A percentile compares a stretch with the other conserved stretches of the same genome.
Conservation (phyloP, 2,113 vertebrate species). For the Lontra canadensis region DNA sequence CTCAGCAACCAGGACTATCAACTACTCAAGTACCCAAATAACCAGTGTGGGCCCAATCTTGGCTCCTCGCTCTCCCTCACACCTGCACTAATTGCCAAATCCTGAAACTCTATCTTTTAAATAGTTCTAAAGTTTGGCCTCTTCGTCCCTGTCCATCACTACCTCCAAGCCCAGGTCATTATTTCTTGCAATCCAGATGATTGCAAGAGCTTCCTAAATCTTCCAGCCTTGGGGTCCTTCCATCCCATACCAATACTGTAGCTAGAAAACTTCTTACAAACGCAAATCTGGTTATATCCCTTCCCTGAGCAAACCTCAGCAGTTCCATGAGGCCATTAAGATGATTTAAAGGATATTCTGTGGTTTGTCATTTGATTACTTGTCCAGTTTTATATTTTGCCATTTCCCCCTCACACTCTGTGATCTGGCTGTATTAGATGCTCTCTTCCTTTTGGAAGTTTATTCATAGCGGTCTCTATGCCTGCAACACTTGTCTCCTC, state of each 20-base stretch:
- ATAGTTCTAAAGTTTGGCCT: background rate
- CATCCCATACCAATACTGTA: no score
- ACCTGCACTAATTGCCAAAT: background rate
- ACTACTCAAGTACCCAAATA: background rate
- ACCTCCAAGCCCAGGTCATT: background rate
- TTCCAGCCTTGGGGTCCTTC: background rate
- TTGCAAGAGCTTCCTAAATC: background rate
- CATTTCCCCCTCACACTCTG: accelerated
- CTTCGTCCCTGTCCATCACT: background rate
- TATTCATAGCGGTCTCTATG: background rate
- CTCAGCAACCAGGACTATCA: background rate
- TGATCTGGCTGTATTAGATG: background rate
- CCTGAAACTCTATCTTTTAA: background rate
- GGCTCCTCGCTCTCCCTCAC: background rate
- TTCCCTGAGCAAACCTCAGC: background rate
- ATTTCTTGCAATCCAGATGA: background rate
- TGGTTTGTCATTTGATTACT: background rate
- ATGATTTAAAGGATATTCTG: background rate
- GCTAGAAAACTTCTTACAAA: background rate
- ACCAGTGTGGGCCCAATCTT: background rate
- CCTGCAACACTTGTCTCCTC: background rate
- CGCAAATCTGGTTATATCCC: background rate
- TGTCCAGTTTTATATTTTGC: background rate
- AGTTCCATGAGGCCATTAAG: background rate
- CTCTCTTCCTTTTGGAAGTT: background rate